Evolutionary conservation across 2,888 invertebrate species (phyloP).

Genomic region (Orthonychiurus folsomi): DNA sequence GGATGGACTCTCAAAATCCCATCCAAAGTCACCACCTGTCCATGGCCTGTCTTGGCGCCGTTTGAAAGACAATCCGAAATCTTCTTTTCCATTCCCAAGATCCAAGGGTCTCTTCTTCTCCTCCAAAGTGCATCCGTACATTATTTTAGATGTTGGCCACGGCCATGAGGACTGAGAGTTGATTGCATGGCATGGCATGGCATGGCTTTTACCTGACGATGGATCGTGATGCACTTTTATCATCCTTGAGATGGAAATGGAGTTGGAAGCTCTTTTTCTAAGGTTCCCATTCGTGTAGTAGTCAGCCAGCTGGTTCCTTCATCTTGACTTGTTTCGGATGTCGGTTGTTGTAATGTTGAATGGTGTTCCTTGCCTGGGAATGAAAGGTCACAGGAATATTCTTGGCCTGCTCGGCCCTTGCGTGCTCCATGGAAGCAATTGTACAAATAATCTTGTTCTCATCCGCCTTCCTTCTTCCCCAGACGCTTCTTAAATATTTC

Average conservation of each 20-base stretch:
- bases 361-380: background rate
- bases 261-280: background rate
- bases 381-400: background rate
- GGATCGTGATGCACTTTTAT: no score
- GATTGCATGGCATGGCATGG: no score
- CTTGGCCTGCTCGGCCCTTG: no score
- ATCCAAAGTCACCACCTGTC: no score
- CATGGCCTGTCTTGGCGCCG: background rate
- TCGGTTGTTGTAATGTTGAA: background rate
- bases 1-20: no score
- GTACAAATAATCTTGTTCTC: background rate
- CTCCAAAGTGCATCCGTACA: no score
- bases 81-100: background rate
- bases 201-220: no score
- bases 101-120: background rate
- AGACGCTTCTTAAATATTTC: background rate
- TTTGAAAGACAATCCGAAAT: background rate
- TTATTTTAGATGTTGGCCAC: no score
- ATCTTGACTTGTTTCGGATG: conserved; percentile 1
- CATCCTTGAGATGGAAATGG: no score
- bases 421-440: background rate
- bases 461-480: background rate
- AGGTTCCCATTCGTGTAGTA: background rate
- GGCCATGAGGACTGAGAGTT: no score
- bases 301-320: background rate